Percentiles rank a stretch among this genome's conserved stretches.
phyloP scores from a whole-genome alignment of 2,797 vertebrate species.

The Microchirus variegatus region DNA sequence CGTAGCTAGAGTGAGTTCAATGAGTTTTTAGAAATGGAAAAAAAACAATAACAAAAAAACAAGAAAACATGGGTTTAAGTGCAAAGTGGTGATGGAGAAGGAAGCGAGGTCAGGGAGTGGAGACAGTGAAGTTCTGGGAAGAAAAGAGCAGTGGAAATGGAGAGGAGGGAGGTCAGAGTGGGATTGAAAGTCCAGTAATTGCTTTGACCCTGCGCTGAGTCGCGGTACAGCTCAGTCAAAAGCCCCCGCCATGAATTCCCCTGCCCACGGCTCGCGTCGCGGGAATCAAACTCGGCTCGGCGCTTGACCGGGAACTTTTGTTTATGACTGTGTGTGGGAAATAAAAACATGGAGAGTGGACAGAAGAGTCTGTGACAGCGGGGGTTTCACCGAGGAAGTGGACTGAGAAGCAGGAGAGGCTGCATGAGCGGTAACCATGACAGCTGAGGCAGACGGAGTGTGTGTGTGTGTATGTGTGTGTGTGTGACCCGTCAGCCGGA shows the following conservation, averaged over 20 bases:
- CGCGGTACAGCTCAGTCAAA: constrained; percentile 60
- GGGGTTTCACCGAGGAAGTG: too few species aligned
- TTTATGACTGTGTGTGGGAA: constrained; percentile 51
- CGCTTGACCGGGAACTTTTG: constrained; percentile 49
- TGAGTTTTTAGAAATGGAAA: constrained; percentile 4
- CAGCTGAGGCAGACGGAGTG: constrained; percentile 22
- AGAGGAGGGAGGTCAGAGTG: constrained; percentile 50
- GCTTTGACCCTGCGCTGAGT: constrained; percentile 72
- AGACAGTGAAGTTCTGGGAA: constrained; percentile 24
- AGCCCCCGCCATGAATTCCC: constrained; percentile 71
- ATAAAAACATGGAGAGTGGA: constrained; percentile 21
- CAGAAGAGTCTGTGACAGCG: constrained; percentile 1
- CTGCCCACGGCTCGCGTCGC: constrained; percentile 37
- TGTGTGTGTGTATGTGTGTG: neutral
- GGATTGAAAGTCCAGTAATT: constrained; percentile 69
- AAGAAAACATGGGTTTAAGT: neutral
- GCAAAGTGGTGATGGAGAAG: neutral
- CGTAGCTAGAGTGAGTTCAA: constrained; percentile 12
- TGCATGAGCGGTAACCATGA: constrained; percentile 12
- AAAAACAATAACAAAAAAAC: constrained; percentile 6
- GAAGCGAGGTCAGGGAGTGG: constrained; percentile 10
- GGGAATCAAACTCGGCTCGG: constrained; percentile 55
- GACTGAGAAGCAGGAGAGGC: constrained; percentile 18
- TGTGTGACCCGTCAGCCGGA: constrained; percentile 31
- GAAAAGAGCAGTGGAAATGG: constrained; percentile 27